A percentile compares a stretch with the other conserved stretches of the same genome.
Evolutionary conservation across 1,140 invertebrate genomes (phyloP).

Genomic region (Drosophila prosaltans): DNA sequence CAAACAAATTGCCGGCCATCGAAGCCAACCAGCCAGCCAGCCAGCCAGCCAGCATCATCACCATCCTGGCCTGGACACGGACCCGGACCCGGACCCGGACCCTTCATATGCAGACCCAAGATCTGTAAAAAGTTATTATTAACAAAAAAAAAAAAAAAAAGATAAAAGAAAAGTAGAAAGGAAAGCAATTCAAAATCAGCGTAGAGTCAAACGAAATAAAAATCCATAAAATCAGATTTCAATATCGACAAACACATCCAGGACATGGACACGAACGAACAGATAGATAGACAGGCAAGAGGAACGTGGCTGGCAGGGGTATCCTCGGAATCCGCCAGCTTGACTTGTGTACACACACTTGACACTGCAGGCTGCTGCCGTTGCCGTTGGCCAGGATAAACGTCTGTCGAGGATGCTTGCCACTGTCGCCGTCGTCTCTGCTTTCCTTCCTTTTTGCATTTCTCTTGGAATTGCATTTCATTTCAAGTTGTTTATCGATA

Average conservation of each 20-base stretch:
- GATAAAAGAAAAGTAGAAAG: neutral
- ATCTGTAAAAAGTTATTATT: slow-evolving; percentile 60
- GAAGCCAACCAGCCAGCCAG: neutral
- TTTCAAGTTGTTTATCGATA: slow-evolving; percentile 76
- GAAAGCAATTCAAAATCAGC: slow-evolving; percentile 69
- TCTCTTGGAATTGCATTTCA: slow-evolving; percentile 69
- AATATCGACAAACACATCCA: slow-evolving; percentile 61
- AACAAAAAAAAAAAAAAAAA: slow-evolving; percentile 41
- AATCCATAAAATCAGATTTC: slow-evolving; percentile 80
- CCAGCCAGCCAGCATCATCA: slow-evolving; percentile 2
- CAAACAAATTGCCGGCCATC: slow-evolving; percentile 52
- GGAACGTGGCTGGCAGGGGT: neutral
- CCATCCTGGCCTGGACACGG: neutral
- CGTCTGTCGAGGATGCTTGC: slow-evolving; percentile 40
- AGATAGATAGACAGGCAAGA: neutral
- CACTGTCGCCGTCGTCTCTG: neutral
- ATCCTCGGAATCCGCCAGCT: slow-evolving; percentile 6
- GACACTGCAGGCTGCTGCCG: slow-evolving; percentile 30
- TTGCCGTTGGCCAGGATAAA: slow-evolving; percentile 40
- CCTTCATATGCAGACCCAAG: slow-evolving; percentile 18
- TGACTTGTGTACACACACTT: slow-evolving; percentile 40
- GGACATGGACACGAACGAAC: slow-evolving; percentile 40
- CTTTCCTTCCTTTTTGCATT: slow-evolving; percentile 44
- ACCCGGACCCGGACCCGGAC: slow-evolving; percentile 27
- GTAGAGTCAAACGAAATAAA: slow-evolving; percentile 78